Percentiles rank a stretch among this genome's conserved stretches.
These are phyloP conservation scores for Amiota minor DNA, from an alignment of 2,888 invertebrate species.

Conservation along the genomic window DNA sequence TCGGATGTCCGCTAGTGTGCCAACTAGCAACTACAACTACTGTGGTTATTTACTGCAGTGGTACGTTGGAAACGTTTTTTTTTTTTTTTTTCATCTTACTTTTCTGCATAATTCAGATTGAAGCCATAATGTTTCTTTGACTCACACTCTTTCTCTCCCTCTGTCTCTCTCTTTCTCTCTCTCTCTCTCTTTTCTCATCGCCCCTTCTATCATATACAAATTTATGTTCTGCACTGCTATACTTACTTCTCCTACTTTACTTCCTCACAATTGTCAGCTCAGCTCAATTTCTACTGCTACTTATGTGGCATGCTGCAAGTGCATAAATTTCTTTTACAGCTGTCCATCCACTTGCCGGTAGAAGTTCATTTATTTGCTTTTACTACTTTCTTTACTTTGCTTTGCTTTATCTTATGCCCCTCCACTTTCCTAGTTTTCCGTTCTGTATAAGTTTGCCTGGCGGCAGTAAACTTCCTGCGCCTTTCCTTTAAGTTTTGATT, in stretches of 20 bases:
- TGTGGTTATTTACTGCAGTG: background rate
- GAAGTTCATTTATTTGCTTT: background rate
- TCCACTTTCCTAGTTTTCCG: background rate
- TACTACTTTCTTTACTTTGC: background rate
- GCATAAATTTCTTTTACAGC: conserved; percentile 57
- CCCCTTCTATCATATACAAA: too few species aligned
- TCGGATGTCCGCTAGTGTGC: conserved; percentile 59
- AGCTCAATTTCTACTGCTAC: conserved; percentile 10
- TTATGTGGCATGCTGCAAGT: conserved; percentile 56
- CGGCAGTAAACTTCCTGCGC: background rate
- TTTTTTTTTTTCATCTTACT: conserved; percentile 41
- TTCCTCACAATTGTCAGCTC: background rate
- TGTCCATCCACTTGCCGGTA: conserved; percentile 47
- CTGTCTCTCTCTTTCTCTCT: conserved; percentile 41
- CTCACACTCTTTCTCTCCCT: conserved; percentile 53
- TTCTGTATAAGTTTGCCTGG: background rate
- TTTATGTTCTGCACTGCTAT: background rate
- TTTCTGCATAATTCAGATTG: conserved; percentile 62
- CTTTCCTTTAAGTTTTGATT: conserved; percentile 52
- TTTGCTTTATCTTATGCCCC: background rate
- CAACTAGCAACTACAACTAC: conserved; percentile 18
- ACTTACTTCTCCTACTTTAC: background rate
- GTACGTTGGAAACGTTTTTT: conserved; percentile 14
- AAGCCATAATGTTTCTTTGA: conserved; percentile 58
- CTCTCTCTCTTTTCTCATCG: too few species aligned